Evolutionary conservation across 2,113 vertebrate species (phyloP).

Genomic region (Ornithorhynchus anatinus): DNA sequence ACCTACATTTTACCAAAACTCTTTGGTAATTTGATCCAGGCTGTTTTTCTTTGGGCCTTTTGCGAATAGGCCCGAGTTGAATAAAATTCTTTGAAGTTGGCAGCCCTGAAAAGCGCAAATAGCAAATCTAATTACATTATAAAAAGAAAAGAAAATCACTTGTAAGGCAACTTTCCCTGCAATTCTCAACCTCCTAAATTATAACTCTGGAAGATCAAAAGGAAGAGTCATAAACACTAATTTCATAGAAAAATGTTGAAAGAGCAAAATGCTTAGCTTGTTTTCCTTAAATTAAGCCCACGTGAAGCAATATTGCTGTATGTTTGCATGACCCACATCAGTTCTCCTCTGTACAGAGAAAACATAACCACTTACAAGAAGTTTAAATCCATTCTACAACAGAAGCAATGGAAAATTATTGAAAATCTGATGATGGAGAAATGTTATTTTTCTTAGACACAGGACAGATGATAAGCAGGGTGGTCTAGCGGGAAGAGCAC

Average conservation of each 20-base stretch:
- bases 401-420: conserved; percentile 6
- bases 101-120: conserved; percentile 11
- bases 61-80: conserved; percentile 1
- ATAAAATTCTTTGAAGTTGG: background rate
- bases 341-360: conserved; percentile 1
- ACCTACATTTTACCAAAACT: background rate
- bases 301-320: conserved; percentile 1
- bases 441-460: conserved; percentile 16
- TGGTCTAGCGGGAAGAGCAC: too few relatives aligned
- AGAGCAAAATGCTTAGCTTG: background rate
- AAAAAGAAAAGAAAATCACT: background rate
- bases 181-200: background rate
- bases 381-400: background rate
- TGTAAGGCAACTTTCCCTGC: background rate
- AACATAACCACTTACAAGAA: background rate
- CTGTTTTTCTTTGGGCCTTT: background rate
- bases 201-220: conserved; percentile 23
- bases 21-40: background rate
- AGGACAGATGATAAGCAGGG: too few relatives aligned
- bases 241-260: conserved; percentile 3
- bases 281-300: conserved; percentile 22
- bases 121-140: background rate
- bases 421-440: background rate
- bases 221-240: conserved; percentile 6
- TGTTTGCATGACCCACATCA: conserved; percentile 23